Percentiles rank a stretch among this genome's conserved stretches.
Evolutionary conservation across 2,888 invertebrate species (phyloP).

Genomic region (Cryptophagus acutangulus): DNA sequence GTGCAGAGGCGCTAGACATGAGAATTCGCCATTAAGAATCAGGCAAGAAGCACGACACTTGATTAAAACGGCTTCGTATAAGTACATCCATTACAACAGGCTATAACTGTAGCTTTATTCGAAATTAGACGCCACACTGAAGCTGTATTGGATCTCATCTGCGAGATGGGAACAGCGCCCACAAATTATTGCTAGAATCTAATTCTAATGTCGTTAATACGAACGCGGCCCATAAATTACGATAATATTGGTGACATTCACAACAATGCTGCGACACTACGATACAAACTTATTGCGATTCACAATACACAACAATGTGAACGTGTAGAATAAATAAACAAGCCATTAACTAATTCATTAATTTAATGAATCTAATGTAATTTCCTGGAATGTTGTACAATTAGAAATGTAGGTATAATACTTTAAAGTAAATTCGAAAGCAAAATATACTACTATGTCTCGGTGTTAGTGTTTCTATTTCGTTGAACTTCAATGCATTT

Average conservation of each 20-base stretch:
- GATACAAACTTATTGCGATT: slow-evolving; percentile 1
- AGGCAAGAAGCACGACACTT: slow-evolving; percentile 39
- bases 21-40: slow-evolving; percentile 42
- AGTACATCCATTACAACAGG: slow-evolving; percentile 40
- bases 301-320: neutral
- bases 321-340: neutral
- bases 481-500: no score
- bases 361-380: neutral
- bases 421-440: no score
- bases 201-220: slow-evolving; percentile 9
- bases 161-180: slow-evolving; percentile 19
- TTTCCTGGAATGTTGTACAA: no score
- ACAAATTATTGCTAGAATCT: slow-evolving; percentile 9
- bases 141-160: slow-evolving; percentile 32
- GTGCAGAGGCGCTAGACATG: slow-evolving; percentile 32
- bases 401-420: no score
- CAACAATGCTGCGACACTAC: neutral
- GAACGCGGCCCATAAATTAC: slow-evolving; percentile 4
- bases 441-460: no score
- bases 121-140: slow-evolving; percentile 37
- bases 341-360: neutral
- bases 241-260: neutral
- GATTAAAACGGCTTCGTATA: slow-evolving; percentile 40
- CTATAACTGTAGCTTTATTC: slow-evolving; percentile 39
- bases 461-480: no score